Evolutionary conservation across 1,140 invertebrate species (phyloP), one percentile per base, ranked within the genome.

Genomic region (Papilio helenus): DNA sequence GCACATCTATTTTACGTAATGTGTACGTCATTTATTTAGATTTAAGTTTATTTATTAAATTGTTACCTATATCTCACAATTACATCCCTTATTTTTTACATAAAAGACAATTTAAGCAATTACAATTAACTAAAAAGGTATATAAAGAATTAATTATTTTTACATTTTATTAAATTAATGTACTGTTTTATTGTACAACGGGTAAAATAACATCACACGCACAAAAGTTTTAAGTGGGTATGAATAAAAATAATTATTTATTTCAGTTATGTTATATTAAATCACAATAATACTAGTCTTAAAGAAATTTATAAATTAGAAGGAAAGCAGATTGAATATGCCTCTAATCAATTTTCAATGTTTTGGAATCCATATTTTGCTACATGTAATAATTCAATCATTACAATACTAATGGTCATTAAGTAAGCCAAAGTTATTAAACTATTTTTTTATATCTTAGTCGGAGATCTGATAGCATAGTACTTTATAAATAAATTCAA

Each of bases 1-100:
- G 44, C 49, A 74, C 20, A 74, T 74, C n/a, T 46, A 20, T 49
- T 74, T 46, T 51, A 74, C 20, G 16, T 44, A 71, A 39, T 14
- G 39, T 74, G n/a, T 74, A 46, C 12, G 29, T 29, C 72, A 23
- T 74, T 10, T 49, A 74, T 9, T 23, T 23, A 49, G 44, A 20
- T 73, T 73, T 74, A 74, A 74, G 72, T 49, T 46, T 49, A 73
- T 73, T 73, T 73, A 58, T 68, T 34, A 34, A 68, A 12, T 7
- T 34, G 26, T 29, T 68, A 68, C 61, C 61, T 68, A 34, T 26
- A 61, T 68, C 12, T 7, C 61, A 29, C 23, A 34, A 68, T 26
- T 26, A 26, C 8, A 23, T 26, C 58, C 8, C 9, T 29, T 7
- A 29, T 10, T 26, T 65, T 65, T 65, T 26, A 65, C 61, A 68